Base-by-base conservation (phyloP, 1,140 invertebrate species). In the Anagrus nilaparvatae region DNA sequence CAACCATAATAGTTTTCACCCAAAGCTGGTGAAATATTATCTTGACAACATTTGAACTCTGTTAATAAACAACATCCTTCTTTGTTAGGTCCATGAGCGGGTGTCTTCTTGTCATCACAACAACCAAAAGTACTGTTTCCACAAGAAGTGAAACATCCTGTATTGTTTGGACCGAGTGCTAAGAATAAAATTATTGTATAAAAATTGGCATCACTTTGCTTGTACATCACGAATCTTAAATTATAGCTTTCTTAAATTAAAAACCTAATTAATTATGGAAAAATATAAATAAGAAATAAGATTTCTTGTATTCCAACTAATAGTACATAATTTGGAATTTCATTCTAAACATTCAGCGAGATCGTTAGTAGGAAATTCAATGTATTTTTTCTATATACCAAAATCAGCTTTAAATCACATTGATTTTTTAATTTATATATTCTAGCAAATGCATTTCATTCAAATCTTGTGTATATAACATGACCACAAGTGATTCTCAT, bases 1-100 rank as follows among this genome's bases (percentile, higher is more conserved):
- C 90, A 94, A 16, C 87, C 86, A 69, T 89, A 79, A 12, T 78
- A 67, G 53, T 87, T 76, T 0, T 86, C 78, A 46, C 92, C 91
- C 41, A 76, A 70, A 5, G 91, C 88, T 2, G 84, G 69, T n/a
- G 78, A 71, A 50, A 87, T 80, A 51, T 93, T 89, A 58, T 96
- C 91, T 1, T 86, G 86, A 58, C 92, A 96, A 63, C 92, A 97
- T 12, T 89, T 87, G 58, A 72, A 85, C 3, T 61, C 53, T 2
- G 75, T 68, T 4, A 72, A 71, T 19, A 89, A 59, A 58, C 88
- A 93, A 63, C 89, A 95, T 2, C 88, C 88, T 62, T 92, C 83
- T 27, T 73, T 66, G 47, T 79, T 79, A 1, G 77, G 78, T 28
- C 91, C 93, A 56, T 91, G 85, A 1, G 93, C 86, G 2, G 87